These are phyloP conservation scores for Lacerta bilineata DNA, from an alignment of 2,797 vertebrate genomes.

Conservation along the genomic window DNA sequence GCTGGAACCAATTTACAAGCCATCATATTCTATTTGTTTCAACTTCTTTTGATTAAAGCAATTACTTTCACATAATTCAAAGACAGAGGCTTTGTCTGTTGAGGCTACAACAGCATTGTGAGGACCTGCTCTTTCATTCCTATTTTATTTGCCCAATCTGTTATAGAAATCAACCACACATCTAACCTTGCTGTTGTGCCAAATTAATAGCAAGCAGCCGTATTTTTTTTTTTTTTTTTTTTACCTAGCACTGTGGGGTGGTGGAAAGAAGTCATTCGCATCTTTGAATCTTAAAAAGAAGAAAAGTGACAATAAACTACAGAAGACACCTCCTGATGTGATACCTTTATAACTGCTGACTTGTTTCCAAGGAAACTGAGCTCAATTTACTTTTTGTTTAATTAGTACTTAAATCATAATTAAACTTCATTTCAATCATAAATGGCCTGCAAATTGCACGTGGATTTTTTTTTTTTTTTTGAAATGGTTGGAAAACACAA, in stretches of 20 bases:
- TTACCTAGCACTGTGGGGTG: background rate
- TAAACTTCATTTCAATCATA: slow-evolving; percentile 20
- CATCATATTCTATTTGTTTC: slow-evolving; percentile 51
- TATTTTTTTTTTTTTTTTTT: too few relatives aligned
- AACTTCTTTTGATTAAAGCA: slow-evolving; percentile 59
- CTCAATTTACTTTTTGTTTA: slow-evolving; percentile 51
- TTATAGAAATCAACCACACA: slow-evolving; percentile 54
- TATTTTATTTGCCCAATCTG: slow-evolving; percentile 54
- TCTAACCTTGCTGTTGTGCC: slow-evolving; percentile 57
- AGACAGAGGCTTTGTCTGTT: slow-evolving; percentile 34
- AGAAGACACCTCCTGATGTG: slow-evolving; percentile 49
- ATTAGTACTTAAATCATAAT: slow-evolving; percentile 51
- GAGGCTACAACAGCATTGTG: background rate
- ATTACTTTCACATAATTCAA: slow-evolving; percentile 57
- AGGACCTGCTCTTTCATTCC: slow-evolving; percentile 55
- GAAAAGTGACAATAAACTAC: slow-evolving; percentile 26
- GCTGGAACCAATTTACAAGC: slow-evolving; percentile 57
- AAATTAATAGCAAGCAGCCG: slow-evolving; percentile 56
- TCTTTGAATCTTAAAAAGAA: slow-evolving; percentile 44
- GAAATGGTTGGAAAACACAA: too few relatives aligned
- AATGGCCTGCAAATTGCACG: too few relatives aligned
- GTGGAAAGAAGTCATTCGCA: slow-evolving; percentile 28
- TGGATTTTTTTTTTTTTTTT: too few relatives aligned
- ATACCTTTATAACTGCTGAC: slow-evolving; percentile 56
- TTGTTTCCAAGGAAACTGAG: slow-evolving; percentile 53